Percentiles rank a stretch among this genome's conserved stretches.
Conservation (phyloP, 2,888 invertebrate species). For the Eristalis pertinax region DNA sequence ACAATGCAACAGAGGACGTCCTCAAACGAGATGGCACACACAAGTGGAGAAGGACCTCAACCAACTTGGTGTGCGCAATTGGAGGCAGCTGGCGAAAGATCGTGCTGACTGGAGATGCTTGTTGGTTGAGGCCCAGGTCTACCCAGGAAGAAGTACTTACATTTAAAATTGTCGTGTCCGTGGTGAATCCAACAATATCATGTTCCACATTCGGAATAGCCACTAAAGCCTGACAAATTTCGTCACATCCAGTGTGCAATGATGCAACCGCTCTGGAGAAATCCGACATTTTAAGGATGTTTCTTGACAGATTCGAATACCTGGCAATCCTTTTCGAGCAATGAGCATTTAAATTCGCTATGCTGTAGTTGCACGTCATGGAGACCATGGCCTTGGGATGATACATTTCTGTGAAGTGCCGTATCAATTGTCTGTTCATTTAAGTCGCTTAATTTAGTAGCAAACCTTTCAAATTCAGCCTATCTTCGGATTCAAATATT, state of each 20-base stretch:
- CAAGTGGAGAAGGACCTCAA: too few relatives aligned
- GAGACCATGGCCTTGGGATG: slow-evolving; percentile 76
- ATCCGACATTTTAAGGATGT: slow-evolving; percentile 75
- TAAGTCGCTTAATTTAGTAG: background rate
- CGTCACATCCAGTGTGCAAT: slow-evolving; percentile 74
- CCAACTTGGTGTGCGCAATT: too few relatives aligned
- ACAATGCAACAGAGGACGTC: too few relatives aligned
- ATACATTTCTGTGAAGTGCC: slow-evolving; percentile 70
- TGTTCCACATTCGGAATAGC: slow-evolving; percentile 75
- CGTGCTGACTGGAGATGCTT: too few relatives aligned
- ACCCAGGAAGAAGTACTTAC: too few relatives aligned
- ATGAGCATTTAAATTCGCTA: slow-evolving; percentile 70
- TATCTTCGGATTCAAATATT: slow-evolving; percentile 75
- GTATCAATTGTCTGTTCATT: background rate
- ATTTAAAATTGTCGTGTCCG: slow-evolving; percentile 73
- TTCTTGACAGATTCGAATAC: slow-evolving; percentile 75
- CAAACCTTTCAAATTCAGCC: slow-evolving; percentile 74
- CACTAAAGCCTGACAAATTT: slow-evolving; percentile 76
- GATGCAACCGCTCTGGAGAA: slow-evolving; percentile 73
- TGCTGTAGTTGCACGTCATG: slow-evolving; percentile 76
- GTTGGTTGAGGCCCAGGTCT: too few relatives aligned
- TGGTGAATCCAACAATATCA: slow-evolving; percentile 76
- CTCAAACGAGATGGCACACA: too few relatives aligned
- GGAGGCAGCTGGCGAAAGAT: too few relatives aligned
- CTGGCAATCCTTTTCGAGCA: slow-evolving; percentile 75